phyloP scores from a whole-genome alignment of 1,140 invertebrate genomes.

The Lucilia cuprina region DNA sequence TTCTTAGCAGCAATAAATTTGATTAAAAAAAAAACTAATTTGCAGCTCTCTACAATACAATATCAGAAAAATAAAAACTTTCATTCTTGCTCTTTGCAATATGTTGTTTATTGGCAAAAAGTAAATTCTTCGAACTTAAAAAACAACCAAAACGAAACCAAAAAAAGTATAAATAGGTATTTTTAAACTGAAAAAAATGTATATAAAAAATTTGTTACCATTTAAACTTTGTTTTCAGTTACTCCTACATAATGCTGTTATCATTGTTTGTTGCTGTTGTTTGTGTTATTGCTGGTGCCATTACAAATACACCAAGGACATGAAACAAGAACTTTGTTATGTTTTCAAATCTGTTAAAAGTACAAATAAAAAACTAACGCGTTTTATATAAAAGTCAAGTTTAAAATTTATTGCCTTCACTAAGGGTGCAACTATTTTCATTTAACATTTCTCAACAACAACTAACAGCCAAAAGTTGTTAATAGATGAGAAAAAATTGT shows the following conservation, averaged over 20 bases:
- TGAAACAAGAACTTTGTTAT: slow-evolving; percentile 19
- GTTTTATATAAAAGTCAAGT: slow-evolving; percentile 34
- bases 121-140: not conserved
- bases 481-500: slow-evolving; percentile 23
- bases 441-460: not conserved
- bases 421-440: slow-evolving; percentile 33
- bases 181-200: not conserved
- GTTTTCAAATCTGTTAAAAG: not conserved
- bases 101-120: slow-evolving; percentile 29
- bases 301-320: slow-evolving; percentile 22
- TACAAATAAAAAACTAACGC: not conserved
- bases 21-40: not conserved
- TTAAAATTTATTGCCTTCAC: slow-evolving; percentile 34
- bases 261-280: not conserved
- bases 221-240: slow-evolving; percentile 13
- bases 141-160: not conserved
- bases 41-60: not conserved
- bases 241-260: not conserved
- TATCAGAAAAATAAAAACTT: not conserved
- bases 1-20: not conserved
- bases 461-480: slow-evolving; percentile 21
- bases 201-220: slow-evolving; percentile 27
- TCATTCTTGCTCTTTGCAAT: not conserved
- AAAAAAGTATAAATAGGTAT: not conserved
- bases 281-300: slow-evolving; percentile 13